phyloP scores from a whole-genome alignment of 2,113 vertebrate genomes.

The Sphyrna mokarran region DNA sequence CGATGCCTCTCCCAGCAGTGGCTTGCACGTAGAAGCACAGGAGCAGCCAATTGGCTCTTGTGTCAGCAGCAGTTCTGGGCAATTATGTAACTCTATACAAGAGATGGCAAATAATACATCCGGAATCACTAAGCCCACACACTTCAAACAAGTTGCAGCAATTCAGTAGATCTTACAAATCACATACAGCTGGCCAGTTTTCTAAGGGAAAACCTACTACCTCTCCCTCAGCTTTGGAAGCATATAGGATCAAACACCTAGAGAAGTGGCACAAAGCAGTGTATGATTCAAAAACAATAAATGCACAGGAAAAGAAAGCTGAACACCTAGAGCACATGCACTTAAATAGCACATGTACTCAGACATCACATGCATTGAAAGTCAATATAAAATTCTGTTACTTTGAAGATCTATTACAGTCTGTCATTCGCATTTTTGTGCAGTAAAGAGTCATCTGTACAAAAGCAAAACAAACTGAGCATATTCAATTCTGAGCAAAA shows the following conservation, averaged over 20 bases:
- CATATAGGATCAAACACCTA: background rate
- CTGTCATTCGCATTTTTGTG: background rate
- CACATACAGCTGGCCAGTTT: slow-evolving; percentile 1
- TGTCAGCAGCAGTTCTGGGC: background rate
- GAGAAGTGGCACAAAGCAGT: background rate
- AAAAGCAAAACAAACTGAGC: slow-evolving; percentile 14
- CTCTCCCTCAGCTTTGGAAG: background rate
- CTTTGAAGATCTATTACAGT: background rate
- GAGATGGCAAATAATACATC: slow-evolving; percentile 16
- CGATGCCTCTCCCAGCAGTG: background rate
- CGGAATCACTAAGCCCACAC: background rate
- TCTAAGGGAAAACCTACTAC: background rate
- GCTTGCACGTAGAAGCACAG: background rate
- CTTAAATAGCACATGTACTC: slow-evolving; percentile 11
- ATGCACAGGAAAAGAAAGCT: background rate
- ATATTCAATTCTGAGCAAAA: slow-evolving; percentile 19
- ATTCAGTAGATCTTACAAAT: background rate
- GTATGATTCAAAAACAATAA: slow-evolving; percentile 27
- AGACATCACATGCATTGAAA: slow-evolving; percentile 13
- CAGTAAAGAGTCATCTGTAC: background rate
- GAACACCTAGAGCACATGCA: slow-evolving; percentile 5
- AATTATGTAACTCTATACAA: background rate
- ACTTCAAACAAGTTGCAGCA: slow-evolving; percentile 15
- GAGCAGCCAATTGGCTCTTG: slow-evolving; percentile 1
- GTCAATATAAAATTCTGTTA: slow-evolving; percentile 13